phyloP scores from a whole-genome alignment of 2,888 invertebrate species.

The Thera britannica region DNA sequence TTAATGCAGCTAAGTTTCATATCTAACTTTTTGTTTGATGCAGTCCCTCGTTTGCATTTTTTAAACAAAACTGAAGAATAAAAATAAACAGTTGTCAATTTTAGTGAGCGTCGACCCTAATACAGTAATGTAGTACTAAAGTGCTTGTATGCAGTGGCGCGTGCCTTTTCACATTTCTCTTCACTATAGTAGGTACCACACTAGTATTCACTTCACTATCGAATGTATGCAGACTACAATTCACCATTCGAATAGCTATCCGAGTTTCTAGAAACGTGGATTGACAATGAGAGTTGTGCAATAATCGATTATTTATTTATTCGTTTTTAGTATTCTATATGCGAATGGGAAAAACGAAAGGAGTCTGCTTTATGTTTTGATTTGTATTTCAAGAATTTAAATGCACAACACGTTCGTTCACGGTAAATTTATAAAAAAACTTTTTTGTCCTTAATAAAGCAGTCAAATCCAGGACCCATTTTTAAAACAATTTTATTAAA shows the following conservation, averaged over 20 bases:
- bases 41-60: too few species aligned
- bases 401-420: too few species aligned
- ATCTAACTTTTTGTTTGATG: too few species aligned
- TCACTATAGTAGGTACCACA: neutral
- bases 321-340: constrained; percentile 6
- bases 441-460: too few species aligned
- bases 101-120: constrained; percentile 7
- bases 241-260: constrained; percentile 3
- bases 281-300: constrained; percentile 7
- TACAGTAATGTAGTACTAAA: constrained; percentile 12
- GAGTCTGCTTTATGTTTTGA: too few species aligned
- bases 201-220: neutral
- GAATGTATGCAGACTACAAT: constrained; percentile 14
- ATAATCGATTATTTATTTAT: constrained; percentile 8
- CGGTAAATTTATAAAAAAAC: too few species aligned
- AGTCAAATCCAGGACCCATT: too few species aligned
- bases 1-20: too few species aligned
- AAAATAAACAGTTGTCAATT: too few species aligned
- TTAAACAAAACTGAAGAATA: too few species aligned
- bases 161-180: constrained; percentile 20
- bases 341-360: neutral
- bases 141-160: constrained; percentile 15
- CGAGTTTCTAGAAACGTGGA: constrained; percentile 19
- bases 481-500: too few species aligned
- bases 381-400: too few species aligned